These are phyloP conservation scores for Scylla paramamosain DNA, from an alignment of 1,140 invertebrate genomes.

Conservation along the genomic window DNA sequence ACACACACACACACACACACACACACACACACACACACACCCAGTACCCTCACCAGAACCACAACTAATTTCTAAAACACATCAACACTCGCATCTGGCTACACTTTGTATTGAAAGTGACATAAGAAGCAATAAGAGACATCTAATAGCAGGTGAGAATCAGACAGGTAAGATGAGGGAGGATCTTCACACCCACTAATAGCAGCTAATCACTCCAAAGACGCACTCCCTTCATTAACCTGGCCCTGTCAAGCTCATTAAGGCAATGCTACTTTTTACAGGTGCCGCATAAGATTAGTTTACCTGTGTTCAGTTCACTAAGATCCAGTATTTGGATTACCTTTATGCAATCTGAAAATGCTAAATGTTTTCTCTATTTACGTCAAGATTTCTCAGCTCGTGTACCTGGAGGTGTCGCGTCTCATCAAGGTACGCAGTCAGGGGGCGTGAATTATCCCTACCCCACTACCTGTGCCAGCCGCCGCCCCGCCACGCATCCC, in stretches of 20 bases:
- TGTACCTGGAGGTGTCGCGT: not conserved
- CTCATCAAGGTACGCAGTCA: not conserved
- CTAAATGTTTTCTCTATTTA: not conserved
- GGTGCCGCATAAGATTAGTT: not conserved
- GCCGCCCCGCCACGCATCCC: not conserved
- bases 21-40: not conserved
- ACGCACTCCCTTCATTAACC: not conserved
- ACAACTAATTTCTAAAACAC: not conserved
- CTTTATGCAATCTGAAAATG: not conserved
- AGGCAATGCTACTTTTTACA: not conserved
- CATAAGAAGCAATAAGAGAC: not conserved
- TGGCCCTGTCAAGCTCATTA: not conserved
- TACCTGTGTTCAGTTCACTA: not conserved
- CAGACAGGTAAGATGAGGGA: not conserved
- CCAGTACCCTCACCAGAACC: not conserved
- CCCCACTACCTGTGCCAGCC: not conserved
- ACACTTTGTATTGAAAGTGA: not conserved
- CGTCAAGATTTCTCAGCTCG: not conserved
- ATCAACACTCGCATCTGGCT: too few species aligned
- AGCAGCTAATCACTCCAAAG: not conserved
- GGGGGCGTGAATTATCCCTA: not conserved
- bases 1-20: conserved; percentile 32
- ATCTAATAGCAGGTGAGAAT: too few species aligned
- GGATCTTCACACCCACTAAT: not conserved
- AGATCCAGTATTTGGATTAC: not conserved